phyloP scores from a whole-genome alignment of 2,797 vertebrate species.

The Momotus momota region DNA sequence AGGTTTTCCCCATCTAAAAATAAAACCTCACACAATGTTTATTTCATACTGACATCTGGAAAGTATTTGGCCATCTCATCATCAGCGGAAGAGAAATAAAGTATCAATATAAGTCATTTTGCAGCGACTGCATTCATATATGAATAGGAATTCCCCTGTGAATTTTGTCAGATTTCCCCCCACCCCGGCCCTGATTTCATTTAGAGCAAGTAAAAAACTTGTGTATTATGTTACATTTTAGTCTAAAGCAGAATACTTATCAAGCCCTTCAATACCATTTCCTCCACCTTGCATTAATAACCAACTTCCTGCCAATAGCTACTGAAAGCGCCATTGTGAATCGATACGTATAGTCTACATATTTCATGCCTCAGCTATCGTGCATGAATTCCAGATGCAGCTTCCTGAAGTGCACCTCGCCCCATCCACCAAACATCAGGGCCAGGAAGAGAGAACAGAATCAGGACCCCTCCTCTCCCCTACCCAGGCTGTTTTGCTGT shows the following conservation, averaged over 20 bases:
- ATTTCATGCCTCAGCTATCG: not conserved
- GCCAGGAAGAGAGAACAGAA: not conserved
- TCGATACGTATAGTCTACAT: not conserved
- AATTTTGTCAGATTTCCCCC: not conserved
- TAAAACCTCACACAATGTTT: not conserved
- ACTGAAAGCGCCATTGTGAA: constrained; percentile 39
- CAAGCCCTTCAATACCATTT: constrained; percentile 3
- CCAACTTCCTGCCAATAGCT: not conserved
- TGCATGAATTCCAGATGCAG: constrained; percentile 31
- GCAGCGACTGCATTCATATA: not conserved
- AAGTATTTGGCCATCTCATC: constrained; percentile 9
- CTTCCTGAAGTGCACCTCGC: not conserved
- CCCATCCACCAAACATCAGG: not conserved
- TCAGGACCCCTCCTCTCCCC: not conserved
- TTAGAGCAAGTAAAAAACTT: not conserved
- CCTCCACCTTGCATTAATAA: constrained; percentile 1
- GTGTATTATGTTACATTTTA: not conserved
- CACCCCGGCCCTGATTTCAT: not conserved
- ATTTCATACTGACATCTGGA: constrained; percentile 25
- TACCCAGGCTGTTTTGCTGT: not conserved
- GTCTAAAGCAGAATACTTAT: not conserved
- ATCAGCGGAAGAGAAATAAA: not conserved
- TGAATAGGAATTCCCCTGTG: not conserved
- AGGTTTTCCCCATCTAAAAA: not conserved
- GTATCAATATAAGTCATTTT: not conserved